A percentile compares a stretch with the other conserved stretches of the same genome.
Evolutionary conservation across 2,888 invertebrate genomes (phyloP).

Genomic region (Pollenia angustigena): DNA sequence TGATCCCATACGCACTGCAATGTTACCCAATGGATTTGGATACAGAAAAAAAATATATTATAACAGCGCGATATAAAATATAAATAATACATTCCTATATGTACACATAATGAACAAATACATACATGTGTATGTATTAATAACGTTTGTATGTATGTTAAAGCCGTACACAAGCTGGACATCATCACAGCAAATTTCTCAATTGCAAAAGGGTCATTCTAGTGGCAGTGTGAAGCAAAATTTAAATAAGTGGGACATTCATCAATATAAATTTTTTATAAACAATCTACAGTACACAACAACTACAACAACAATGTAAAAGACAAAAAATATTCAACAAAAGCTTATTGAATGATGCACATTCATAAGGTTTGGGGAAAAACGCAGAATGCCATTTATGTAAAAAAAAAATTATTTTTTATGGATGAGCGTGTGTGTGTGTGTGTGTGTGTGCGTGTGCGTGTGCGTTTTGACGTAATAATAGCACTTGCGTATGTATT

Average conservation of each 20-base stretch:
- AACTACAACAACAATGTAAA: slow-evolving; percentile 10
- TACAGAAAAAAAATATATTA: slow-evolving; percentile 38
- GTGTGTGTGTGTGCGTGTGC: background rate
- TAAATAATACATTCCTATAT: slow-evolving; percentile 5
- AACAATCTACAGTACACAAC: slow-evolving; percentile 1
- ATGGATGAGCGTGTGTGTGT: background rate
- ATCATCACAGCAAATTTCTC: slow-evolving; percentile 1
- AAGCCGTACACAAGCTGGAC: background rate
- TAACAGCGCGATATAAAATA: slow-evolving; percentile 49
- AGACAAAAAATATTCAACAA: slow-evolving; percentile 28
- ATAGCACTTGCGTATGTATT: background rate
- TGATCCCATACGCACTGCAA: slow-evolving; percentile 59
- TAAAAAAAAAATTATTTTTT: slow-evolving; percentile 1
- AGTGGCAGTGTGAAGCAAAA: slow-evolving; percentile 4
- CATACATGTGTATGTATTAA: background rate
- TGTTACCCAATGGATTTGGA: slow-evolving; percentile 61
- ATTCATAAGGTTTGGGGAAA: slow-evolving; percentile 9
- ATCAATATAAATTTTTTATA: slow-evolving; percentile 59
- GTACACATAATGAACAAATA: background rate
- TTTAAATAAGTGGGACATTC: slow-evolving; percentile 56
- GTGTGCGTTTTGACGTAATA: background rate
- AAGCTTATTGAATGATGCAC: slow-evolving; percentile 18
- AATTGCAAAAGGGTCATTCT: slow-evolving; percentile 21
- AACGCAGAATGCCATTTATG: slow-evolving; percentile 9
- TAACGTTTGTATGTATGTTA: background rate